Evolutionary conservation across 2,888 invertebrate species (phyloP).

Genomic region (Subacronicta megacephala): DNA sequence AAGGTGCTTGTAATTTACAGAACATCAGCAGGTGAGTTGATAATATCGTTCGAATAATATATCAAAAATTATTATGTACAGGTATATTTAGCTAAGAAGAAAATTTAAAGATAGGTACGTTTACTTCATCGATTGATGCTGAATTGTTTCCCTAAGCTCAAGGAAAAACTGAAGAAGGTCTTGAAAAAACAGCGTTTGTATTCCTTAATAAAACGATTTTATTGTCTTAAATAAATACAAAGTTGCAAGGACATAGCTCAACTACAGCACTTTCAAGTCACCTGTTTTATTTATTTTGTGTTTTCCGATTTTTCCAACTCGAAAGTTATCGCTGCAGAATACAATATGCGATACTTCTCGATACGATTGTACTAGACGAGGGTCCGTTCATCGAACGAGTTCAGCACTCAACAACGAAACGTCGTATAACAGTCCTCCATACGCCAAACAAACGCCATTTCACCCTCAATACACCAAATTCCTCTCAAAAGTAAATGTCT

Average conservation of each 20-base stretch:
- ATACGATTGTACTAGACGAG: slow-evolving; percentile 80
- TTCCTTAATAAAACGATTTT: slow-evolving; percentile 21
- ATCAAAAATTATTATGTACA: too few species aligned
- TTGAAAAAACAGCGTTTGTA: slow-evolving; percentile 5
- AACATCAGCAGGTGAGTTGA: too few species aligned
- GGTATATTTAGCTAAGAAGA: too few species aligned
- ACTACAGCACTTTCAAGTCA: slow-evolving; percentile 40
- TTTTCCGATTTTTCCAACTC: slow-evolving; percentile 55
- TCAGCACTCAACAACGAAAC: slow-evolving; percentile 66
- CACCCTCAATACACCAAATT: slow-evolving; percentile 64
- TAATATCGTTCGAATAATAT: too few species aligned
- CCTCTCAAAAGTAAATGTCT: slow-evolving; percentile 63
- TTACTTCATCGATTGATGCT: slow-evolving; percentile 10
- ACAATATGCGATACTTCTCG: slow-evolving; percentile 76
- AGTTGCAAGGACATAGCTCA: slow-evolving; percentile 35
- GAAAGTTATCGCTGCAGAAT: slow-evolving; percentile 60
- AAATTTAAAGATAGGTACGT: too few species aligned
- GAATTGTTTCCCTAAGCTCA: slow-evolving; percentile 18
- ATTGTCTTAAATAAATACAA: slow-evolving; percentile 16
- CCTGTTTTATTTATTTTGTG: slow-evolving; percentile 52
- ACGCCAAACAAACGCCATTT: slow-evolving; percentile 64
- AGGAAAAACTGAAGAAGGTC: not conserved
- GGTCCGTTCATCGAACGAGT: slow-evolving; percentile 86
- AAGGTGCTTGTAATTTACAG: too few species aligned
- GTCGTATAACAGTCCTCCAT: slow-evolving; percentile 69